Percentiles rank a stretch among this genome's conserved stretches.
Conservation (phyloP, 2,888 invertebrate species). For the Crossocerus cetratus region DNA sequence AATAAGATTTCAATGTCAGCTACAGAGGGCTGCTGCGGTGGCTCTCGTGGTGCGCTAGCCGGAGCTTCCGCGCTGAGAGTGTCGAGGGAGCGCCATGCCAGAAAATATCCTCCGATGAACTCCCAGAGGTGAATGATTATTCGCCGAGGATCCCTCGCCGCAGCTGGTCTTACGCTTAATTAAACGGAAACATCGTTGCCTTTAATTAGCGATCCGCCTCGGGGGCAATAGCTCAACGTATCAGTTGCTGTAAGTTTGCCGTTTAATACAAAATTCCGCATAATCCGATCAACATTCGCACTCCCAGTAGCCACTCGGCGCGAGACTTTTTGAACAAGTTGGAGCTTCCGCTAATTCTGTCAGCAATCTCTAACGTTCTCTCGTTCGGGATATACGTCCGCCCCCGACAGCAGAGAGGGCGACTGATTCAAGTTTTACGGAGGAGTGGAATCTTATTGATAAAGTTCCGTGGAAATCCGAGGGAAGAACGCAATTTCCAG, state of each 20-base stretch:
- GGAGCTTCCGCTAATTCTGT: too few relatives aligned
- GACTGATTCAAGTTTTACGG: too few relatives aligned
- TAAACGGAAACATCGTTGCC: neutral
- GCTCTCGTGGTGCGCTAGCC: neutral
- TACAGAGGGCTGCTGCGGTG: neutral
- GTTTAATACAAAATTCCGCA: neutral
- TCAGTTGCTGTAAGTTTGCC: neutral
- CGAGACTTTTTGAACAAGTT: too few relatives aligned
- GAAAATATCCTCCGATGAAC: slow-evolving; percentile 12
- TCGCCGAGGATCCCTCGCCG: neutral
- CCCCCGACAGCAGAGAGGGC: too few relatives aligned
- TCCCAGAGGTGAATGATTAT: neutral
- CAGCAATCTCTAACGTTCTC: too few relatives aligned
- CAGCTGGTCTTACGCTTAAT: slow-evolving; percentile 7
- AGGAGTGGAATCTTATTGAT: too few relatives aligned
- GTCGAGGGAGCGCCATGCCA: neutral
- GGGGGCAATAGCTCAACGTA: neutral
- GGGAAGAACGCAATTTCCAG: too few relatives aligned
- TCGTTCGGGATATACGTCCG: too few relatives aligned
- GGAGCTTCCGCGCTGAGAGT: neutral
- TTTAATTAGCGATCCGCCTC: neutral
- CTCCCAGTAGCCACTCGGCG: too few relatives aligned
- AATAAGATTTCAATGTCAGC: slow-evolving; percentile 13
- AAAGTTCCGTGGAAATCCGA: too few relatives aligned
- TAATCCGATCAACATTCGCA: neutral